Base-by-base conservation (phyloP, 2,888 invertebrate species). In the Melanostoma mellinum region DNA sequence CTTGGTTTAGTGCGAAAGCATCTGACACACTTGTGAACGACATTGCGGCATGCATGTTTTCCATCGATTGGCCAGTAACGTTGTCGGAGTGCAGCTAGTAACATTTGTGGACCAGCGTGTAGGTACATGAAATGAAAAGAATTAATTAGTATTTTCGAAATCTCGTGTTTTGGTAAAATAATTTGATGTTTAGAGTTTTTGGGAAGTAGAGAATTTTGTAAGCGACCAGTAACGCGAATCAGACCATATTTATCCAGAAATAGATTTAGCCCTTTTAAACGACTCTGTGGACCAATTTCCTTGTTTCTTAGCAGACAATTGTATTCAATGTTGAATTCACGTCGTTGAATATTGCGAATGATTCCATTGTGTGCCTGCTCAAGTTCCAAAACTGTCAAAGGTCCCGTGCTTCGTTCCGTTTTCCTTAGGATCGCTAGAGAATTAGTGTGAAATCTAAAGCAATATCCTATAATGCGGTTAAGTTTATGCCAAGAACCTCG, bases 51-150 rank as follows among this genome's bases (percentile, higher is more conserved):
- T 3, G 40, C 4, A 6, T 9, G 6, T 30, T 36, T 60, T 8
- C 46, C 44, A 52, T 38, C 40, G 4, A 77, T 36, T 6, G 69
- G 55, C 76, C 76, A 77, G 32, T 38, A 63, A 0, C 36, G 58
- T 60, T 84, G 84, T 6, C 74, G 63, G 2, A 74, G 3, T 8
- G 50, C 69, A 44, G 75, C 30, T 30, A 73, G 44, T 2, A 78
- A 42, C 3, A 55, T 44, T 40, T 72, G 77, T 8, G 72, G 42
- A 4, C 46, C 78, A 20, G 65, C 60, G 50, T 78, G 67, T 30
- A 65, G 9, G 9, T 78, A 42, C 38, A 55, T 61, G 46, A 50
- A 38, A 72, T 73, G 72, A 68, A 60, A 61, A 50, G 20, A 73
- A 8, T 3, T 40, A 53, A 82, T 50, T 36, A 82, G 9, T 2